Percentiles rank a stretch among this genome's conserved stretches.
These are phyloP conservation scores for Drosophila subobscura DNA, from an alignment of 1,140 invertebrate genomes.

Conservation along the genomic window DNA sequence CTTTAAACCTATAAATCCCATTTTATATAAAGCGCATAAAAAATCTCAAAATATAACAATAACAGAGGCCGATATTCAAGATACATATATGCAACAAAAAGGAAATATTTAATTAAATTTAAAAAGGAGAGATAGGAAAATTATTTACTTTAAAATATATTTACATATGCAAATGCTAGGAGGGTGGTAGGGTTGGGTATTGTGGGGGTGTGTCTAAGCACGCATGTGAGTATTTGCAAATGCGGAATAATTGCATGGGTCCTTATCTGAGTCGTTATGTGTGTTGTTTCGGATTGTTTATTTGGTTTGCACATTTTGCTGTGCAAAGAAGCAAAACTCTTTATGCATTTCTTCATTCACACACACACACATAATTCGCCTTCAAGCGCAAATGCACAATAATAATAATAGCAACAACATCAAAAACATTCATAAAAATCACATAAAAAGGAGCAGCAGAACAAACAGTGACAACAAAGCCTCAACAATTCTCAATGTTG, in stretches of 20 bases:
- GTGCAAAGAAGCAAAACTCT: conserved; percentile 64
- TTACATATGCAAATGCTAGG: conserved; percentile 56
- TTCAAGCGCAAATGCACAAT: conserved; percentile 78
- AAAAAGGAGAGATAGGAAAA: neutral
- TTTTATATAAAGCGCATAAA: neutral
- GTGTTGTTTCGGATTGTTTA: conserved; percentile 53
- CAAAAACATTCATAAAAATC: conserved; percentile 39
- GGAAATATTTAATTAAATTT: conserved; percentile 16
- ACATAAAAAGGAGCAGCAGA: conserved; percentile 43
- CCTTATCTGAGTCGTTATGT: conserved; percentile 9
- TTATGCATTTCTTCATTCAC: conserved; percentile 62
- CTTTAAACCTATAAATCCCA: too few relatives aligned
- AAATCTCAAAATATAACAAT: conserved; percentile 42
- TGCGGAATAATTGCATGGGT: conserved; percentile 60
- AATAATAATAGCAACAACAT: conserved; percentile 47
- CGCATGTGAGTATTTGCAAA: conserved; percentile 60
- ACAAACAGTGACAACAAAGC: conserved; percentile 74
- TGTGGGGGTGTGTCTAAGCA: conserved; percentile 44
- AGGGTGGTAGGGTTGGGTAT: neutral
- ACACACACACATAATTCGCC: conserved; percentile 60
- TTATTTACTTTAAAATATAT: conserved; percentile 55
- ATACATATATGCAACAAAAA: conserved; percentile 41
- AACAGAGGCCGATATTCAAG: conserved; percentile 45
- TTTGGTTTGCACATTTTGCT: conserved; percentile 66
- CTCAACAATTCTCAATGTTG: conserved; percentile 55